These are phyloP conservation scores for Metallyticus violacea DNA, from an alignment of 2,888 invertebrate species.

Conservation along the genomic window DNA sequence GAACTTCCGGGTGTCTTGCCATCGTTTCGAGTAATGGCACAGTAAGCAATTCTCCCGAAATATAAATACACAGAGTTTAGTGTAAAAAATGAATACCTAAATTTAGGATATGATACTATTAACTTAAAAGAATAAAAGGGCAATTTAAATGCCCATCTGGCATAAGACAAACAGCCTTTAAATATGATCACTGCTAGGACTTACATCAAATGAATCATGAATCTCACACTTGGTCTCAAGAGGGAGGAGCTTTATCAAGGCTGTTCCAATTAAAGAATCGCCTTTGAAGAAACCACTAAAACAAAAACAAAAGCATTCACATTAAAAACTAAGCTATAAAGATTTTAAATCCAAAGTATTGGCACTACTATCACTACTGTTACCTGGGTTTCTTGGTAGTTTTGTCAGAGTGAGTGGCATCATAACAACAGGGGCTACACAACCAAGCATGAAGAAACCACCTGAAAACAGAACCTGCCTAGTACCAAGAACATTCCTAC, in stretches of 20 bases:
- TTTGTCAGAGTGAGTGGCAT: neutral
- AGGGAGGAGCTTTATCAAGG: constrained; percentile 80
- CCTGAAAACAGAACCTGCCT: constrained; percentile 30
- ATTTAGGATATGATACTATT: too few relatives aligned
- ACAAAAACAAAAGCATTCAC: constrained; percentile 42
- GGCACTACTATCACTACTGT: neutral
- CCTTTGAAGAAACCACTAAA: constrained; percentile 92
- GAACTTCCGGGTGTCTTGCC: too few relatives aligned
- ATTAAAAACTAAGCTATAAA: neutral
- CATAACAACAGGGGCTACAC: neutral
- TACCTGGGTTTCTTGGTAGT: neutral
- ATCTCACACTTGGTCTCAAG: constrained; percentile 84
- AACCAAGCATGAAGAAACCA: constrained; percentile 29
- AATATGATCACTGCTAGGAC: constrained; percentile 50
- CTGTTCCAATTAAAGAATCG: constrained; percentile 81
- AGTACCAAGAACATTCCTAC: neutral
- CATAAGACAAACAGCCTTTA: too few relatives aligned
- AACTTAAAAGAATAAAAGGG: too few relatives aligned
- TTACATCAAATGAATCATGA: constrained; percentile 91
- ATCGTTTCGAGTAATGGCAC: too few relatives aligned
- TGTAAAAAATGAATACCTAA: too few relatives aligned
- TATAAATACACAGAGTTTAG: too few relatives aligned
- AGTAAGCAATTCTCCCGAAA: too few relatives aligned
- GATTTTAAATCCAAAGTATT: constrained; percentile 29
- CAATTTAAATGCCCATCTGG: too few relatives aligned